Percentiles rank a stretch among this genome's conserved stretches.
phyloP scores from a whole-genome alignment of 2,888 invertebrate genomes.

The Orgyia antiqua region DNA sequence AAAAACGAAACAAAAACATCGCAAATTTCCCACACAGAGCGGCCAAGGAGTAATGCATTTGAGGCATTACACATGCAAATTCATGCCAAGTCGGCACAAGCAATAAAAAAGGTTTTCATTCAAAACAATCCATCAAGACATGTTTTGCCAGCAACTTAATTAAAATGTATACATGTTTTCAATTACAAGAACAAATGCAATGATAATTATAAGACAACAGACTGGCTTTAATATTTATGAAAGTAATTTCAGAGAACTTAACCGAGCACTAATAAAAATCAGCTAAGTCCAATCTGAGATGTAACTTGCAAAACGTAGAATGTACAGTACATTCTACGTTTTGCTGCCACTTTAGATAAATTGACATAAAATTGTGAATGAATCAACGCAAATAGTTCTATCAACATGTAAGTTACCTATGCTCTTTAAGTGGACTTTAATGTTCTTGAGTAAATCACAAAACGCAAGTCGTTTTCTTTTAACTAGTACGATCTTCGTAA shows the following conservation, averaged over 20 bases:
- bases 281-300: too few species aligned
- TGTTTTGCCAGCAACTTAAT: slow-evolving; percentile 62
- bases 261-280: too few species aligned
- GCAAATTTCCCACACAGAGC: slow-evolving; percentile 52
- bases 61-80: slow-evolving; percentile 65
- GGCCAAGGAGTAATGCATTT: slow-evolving; percentile 54
- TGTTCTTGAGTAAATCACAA: too few species aligned
- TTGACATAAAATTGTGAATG: too few species aligned
- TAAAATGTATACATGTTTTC: slow-evolving; percentile 51
- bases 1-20: slow-evolving; percentile 36
- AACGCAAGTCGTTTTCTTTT: too few species aligned
- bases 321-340: too few species aligned
- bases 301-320: too few species aligned
- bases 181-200: slow-evolving; percentile 67
- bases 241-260: slow-evolving; percentile 15
- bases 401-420: too few species aligned
- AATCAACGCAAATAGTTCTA: too few species aligned
- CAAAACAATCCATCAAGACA: slow-evolving; percentile 61
- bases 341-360: too few species aligned
- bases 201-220: slow-evolving; percentile 25
- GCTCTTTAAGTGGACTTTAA: too few species aligned
- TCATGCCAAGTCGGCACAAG: slow-evolving; percentile 49
- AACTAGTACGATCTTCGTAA: too few species aligned
- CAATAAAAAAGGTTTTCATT: slow-evolving; percentile 54
- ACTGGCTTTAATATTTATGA: slow-evolving; percentile 14